A percentile compares a stretch with the other conserved stretches of the same genome.
phyloP scores from a whole-genome alignment of 92 coral and sea anemone species.

The Zoanthus sansibaricus region DNA sequence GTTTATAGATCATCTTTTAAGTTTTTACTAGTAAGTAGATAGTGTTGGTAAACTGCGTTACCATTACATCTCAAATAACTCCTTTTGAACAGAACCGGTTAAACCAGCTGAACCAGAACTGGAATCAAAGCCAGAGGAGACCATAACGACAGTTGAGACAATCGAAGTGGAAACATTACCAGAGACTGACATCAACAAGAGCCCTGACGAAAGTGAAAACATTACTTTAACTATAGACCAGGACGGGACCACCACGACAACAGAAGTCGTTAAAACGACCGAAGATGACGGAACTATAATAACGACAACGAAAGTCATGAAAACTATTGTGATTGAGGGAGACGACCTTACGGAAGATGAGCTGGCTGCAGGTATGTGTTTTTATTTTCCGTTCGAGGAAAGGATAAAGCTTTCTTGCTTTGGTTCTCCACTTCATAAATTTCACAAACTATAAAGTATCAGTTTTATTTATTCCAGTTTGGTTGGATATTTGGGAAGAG shows the following conservation, averaged over 20 bases:
- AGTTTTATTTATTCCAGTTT: no score
- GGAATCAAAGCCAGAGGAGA: conserved; percentile 14
- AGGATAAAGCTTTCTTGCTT: no score
- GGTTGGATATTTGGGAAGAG: no score
- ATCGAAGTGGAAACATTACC: conserved; percentile 21
- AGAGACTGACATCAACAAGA: conserved; percentile 22
- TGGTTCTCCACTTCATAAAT: no score
- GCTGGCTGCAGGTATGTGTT: conserved; percentile 11
- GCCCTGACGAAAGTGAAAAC: conserved; percentile 34
- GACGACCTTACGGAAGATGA: conserved; percentile 33
- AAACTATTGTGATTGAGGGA: conserved; percentile 26
- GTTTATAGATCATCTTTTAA: no score
- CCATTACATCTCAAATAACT: background rate
- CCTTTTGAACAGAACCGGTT: conserved; percentile 28
- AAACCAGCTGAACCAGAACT: conserved; percentile 38
- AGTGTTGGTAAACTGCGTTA: no score
- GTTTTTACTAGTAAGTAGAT: no score
- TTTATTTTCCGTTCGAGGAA: background rate
- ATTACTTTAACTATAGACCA: conserved; percentile 8
- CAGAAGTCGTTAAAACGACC: conserved; percentile 27
- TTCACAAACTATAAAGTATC: no score
- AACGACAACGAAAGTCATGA: conserved; percentile 27
- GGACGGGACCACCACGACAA: conserved; percentile 33
- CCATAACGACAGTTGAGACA: conserved; percentile 25
- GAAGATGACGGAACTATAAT: conserved; percentile 19